Conservation (phyloP, 2,113 vertebrate species). For the Microtus richardsoni region DNA sequence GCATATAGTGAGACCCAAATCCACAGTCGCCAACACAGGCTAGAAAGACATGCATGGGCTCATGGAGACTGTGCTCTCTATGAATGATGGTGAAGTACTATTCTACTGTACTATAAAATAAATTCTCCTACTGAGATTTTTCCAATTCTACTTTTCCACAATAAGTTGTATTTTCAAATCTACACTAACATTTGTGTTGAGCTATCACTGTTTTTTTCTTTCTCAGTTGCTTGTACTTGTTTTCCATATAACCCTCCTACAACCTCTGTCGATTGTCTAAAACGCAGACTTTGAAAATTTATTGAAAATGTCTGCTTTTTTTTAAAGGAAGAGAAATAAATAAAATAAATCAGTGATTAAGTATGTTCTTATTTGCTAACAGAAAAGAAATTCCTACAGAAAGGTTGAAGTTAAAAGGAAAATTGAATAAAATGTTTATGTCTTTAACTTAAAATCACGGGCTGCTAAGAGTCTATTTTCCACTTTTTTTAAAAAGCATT, state of each 20-base stretch:
- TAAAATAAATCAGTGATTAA: background rate
- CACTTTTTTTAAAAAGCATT: background rate
- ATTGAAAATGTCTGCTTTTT: background rate
- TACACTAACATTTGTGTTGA: background rate
- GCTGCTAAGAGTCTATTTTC: background rate
- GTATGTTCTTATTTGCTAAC: background rate
- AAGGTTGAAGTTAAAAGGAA: background rate
- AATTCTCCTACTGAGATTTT: background rate
- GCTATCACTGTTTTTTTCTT: background rate
- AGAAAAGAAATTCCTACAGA: background rate
- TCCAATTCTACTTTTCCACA: background rate
- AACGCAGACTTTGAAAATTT: background rate
- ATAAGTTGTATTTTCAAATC: background rate
- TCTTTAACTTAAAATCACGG: background rate
- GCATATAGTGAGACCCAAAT: slow-evolving; percentile 43
- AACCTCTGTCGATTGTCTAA: background rate
- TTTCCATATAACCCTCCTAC: background rate
- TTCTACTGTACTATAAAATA: background rate
- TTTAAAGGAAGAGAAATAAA: background rate
- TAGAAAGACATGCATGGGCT: slow-evolving; percentile 68
- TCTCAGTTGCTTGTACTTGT: background rate
- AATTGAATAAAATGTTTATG: background rate
- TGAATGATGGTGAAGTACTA: background rate
- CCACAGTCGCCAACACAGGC: slow-evolving; percentile 46
- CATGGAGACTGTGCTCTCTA: background rate